Percentiles rank a stretch among this genome's conserved stretches.
These are phyloP conservation scores for Linnaemya tessellans DNA, from an alignment of 2,888 invertebrate genomes.

Conservation along the genomic window DNA sequence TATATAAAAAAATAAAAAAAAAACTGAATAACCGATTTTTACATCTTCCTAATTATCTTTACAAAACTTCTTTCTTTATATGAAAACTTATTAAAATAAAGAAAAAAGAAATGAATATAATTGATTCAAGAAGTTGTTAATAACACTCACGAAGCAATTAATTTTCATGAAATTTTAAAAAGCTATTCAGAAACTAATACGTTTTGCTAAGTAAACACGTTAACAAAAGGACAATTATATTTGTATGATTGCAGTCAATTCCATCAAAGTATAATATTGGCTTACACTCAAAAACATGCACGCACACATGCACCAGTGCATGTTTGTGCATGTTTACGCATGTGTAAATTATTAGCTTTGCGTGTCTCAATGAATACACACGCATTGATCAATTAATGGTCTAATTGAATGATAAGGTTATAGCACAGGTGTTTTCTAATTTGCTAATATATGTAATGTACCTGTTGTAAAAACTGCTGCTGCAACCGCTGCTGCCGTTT, in stretches of 20 bases:
- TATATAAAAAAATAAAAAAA: too few relatives aligned
- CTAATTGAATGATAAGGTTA: slow-evolving; percentile 49
- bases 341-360: not conserved
- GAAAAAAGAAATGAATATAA: too few relatives aligned
- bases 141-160: too few relatives aligned
- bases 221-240: slow-evolving; percentile 12
- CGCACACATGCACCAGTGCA: not conserved
- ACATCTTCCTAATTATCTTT: too few relatives aligned
- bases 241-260: slow-evolving; percentile 7
- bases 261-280: not conserved
- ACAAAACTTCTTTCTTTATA: too few relatives aligned
- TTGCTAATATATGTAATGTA: slow-evolving; percentile 33
- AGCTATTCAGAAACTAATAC: not conserved
- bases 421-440: slow-evolving; percentile 50
- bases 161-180: not conserved
- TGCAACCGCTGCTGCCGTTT: not conserved
- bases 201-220: not conserved
- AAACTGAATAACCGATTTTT: too few relatives aligned
- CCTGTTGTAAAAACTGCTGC: slow-evolving; percentile 29
- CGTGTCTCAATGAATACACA: slow-evolving; percentile 14
- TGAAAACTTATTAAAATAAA: too few relatives aligned
- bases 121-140: too few relatives aligned
- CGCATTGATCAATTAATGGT: slow-evolving; percentile 33
- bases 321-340: not conserved
- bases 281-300: too few relatives aligned